A percentile compares a stretch with the other conserved stretches of the same genome.
Conservation (phyloP, 2,888 invertebrate genomes). For the Laspeyria flexula region DNA sequence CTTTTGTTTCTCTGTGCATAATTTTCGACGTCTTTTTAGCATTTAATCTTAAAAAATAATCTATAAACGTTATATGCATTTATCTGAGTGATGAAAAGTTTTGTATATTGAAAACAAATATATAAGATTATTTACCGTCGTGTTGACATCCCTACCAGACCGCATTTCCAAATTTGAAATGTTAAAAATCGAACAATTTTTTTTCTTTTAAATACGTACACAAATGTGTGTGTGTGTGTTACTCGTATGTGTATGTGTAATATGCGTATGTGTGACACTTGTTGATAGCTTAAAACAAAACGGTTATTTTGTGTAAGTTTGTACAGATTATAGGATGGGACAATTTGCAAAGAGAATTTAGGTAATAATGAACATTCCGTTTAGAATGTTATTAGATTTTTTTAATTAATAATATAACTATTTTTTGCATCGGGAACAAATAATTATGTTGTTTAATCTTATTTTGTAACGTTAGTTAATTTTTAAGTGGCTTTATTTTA, state of each 20-base stretch:
- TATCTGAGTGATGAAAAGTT: conserved; percentile 66
- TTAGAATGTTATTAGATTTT: conserved; percentile 86
- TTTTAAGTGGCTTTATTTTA: conserved; percentile 84
- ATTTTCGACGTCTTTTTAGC: conserved; percentile 80
- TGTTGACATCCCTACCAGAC: conserved; percentile 77
- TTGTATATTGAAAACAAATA: conserved; percentile 61
- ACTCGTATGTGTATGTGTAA: too few species aligned
- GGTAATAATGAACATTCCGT: conserved; percentile 84
- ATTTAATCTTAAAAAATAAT: conserved; percentile 69
- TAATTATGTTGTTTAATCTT: conserved; percentile 86
- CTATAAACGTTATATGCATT: conserved; percentile 79
- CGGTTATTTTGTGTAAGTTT: conserved; percentile 83
- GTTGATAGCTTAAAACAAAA: conserved; percentile 78
- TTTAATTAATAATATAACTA: conserved; percentile 71
- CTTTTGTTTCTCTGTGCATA: conserved; percentile 72
- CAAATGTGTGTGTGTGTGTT: conserved; percentile 76
- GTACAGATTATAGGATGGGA: conserved; percentile 86
- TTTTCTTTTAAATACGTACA: conserved; percentile 68
- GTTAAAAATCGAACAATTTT: conserved; percentile 71
- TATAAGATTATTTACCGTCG: conserved; percentile 63
- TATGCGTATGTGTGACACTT: conserved; percentile 79
- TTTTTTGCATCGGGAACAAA: conserved; percentile 85
- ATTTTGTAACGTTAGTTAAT: conserved; percentile 85
- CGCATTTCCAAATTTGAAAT: conserved; percentile 74
- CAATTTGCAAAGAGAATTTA: conserved; percentile 86